A percentile compares a stretch with the other conserved stretches of the same genome.
Conservation (phyloP, 2,113 vertebrate species). For the Buteo buteo region DNA sequence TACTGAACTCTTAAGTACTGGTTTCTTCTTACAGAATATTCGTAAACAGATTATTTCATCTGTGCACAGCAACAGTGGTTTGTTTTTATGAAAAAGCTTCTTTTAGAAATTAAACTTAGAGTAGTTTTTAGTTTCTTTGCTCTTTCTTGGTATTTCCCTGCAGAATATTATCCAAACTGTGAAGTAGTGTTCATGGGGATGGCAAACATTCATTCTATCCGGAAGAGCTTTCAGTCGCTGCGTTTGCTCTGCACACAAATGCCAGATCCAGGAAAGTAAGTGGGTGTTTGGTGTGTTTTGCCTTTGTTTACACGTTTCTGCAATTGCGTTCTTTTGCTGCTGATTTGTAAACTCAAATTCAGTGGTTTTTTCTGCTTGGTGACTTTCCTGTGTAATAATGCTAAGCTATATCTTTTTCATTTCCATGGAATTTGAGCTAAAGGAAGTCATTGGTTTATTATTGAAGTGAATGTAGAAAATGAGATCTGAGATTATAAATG, state of each 20-base stretch:
- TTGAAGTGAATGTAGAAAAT: background rate
- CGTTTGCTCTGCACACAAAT: conserved; percentile 95
- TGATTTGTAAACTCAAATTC: background rate
- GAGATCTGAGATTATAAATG: background rate
- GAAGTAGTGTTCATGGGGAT: conserved; percentile 99
- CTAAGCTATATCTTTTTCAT: background rate
- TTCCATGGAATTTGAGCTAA: background rate
- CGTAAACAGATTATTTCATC: background rate
- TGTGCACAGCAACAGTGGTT: background rate
- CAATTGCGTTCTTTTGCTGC: background rate
- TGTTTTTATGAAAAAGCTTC: background rate
- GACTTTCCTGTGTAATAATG: background rate
- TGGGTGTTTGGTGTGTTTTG: background rate
- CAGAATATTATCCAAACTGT: conserved; percentile 98
- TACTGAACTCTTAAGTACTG: background rate
- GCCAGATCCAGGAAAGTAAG: conserved; percentile 97
- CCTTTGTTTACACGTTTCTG: background rate
- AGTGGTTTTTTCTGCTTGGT: background rate
- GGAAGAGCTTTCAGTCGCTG: conserved; percentile 97
- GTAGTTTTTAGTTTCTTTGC: background rate
- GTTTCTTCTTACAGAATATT: background rate
- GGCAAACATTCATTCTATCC: conserved; percentile 99
- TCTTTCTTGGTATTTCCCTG: conserved; percentile 6
- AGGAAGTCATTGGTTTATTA: background rate
- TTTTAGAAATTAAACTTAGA: background rate